Percentiles rank a stretch among this genome's conserved stretches.
These are phyloP conservation scores for Xiphorhynchus elegans DNA, from an alignment of 2,113 vertebrate genomes.

Conservation along the genomic window DNA sequence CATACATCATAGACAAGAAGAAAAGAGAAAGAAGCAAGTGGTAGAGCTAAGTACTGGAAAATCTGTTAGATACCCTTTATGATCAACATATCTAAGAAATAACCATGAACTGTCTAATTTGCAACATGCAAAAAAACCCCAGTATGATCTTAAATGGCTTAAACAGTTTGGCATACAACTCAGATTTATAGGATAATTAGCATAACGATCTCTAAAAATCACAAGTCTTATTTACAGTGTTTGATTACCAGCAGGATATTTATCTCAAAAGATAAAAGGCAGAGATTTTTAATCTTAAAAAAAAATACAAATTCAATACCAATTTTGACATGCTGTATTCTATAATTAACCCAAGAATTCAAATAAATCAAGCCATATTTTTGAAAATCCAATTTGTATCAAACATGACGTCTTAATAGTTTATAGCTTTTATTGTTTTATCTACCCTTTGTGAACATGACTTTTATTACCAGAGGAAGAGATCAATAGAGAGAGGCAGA, in stretches of 20 bases:
- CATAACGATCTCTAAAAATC: constrained; percentile 53
- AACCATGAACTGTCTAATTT: constrained; percentile 81
- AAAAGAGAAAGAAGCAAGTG: constrained; percentile 77
- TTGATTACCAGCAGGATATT: constrained; percentile 53
- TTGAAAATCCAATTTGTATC: neutral
- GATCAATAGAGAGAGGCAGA: neutral
- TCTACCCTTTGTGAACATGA: neutral
- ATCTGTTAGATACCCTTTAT: constrained; percentile 85
- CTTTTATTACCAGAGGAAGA: neutral
- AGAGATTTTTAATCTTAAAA: constrained; percentile 22
- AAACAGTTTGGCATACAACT: constrained; percentile 38
- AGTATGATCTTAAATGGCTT: constrained; percentile 60
- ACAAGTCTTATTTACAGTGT: constrained; percentile 49
- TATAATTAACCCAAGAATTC: constrained; percentile 1
- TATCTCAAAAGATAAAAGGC: constrained; percentile 56
- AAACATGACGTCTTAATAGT: neutral
- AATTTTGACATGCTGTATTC: neutral
- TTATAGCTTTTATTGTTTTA: neutral
- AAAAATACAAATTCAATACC: neutral
- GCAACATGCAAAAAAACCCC: constrained; percentile 59
- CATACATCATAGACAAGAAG: constrained; percentile 86
- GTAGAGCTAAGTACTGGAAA: constrained; percentile 70
- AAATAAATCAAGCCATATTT: neutral
- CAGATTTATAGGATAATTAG: constrained; percentile 53
- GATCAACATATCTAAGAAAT: constrained; percentile 84